Conservation (phyloP, 2,888 invertebrate genomes). For the Shargacucullia verbasci region DNA sequence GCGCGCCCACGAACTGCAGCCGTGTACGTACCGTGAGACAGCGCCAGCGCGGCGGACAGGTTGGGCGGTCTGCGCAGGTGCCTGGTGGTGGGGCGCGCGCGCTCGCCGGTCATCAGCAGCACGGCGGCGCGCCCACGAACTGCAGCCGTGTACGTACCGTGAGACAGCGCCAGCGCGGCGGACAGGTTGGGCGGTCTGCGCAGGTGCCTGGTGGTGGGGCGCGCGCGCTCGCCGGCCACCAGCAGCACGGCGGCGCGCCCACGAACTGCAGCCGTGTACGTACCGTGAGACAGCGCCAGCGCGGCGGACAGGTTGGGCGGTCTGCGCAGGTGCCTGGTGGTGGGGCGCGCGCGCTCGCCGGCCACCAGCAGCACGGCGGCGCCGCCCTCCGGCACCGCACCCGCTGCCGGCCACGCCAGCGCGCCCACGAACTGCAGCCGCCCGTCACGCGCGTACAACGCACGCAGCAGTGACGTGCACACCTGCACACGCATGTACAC, state of each 20-base stretch:
- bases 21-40: constrained; percentile 80
- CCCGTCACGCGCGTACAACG: constrained; percentile 95
- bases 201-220: constrained; percentile 61
- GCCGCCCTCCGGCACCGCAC: constrained; percentile 80
- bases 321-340: constrained; percentile 63
- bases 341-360: constrained; percentile 63
- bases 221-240: constrained; percentile 69
- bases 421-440: constrained; percentile 89
- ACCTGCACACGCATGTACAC: constrained; percentile 74
- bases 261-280: constrained; percentile 72
- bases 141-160: constrained; percentile 87
- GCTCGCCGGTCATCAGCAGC: constrained; percentile 69
- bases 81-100: constrained; percentile 46
- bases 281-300: constrained; percentile 51
- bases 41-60: constrained; percentile 39
- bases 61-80: background rate
- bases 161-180: constrained; percentile 49
- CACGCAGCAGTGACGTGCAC: constrained; percentile 93
- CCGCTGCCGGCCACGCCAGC: constrained; percentile 72
- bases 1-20: constrained; percentile 83
- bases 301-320: constrained; percentile 50
- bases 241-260: constrained; percentile 76
- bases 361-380: constrained; percentile 74
- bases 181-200: constrained; percentile 54
- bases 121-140: constrained; percentile 76